phyloP scores from a whole-genome alignment of 2,113 vertebrate species.

The Vidua macroura region DNA sequence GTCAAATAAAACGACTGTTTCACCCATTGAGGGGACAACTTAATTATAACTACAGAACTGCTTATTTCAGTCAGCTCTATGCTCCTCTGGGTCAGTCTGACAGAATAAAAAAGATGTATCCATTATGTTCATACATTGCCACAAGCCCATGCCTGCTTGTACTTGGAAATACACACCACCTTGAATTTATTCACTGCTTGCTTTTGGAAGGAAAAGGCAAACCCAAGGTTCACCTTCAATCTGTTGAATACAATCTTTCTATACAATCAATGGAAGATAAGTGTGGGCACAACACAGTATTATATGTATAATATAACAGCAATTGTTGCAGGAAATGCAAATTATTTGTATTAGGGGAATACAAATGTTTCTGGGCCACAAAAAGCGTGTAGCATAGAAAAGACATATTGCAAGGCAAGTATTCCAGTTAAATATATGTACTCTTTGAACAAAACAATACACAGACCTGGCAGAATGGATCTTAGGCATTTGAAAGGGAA shows the following conservation, averaged over 20 bases:
- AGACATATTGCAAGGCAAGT: neutral
- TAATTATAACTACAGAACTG: neutral
- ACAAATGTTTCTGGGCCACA: neutral
- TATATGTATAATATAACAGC: neutral
- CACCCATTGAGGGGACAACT: neutral
- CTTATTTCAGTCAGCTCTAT: neutral
- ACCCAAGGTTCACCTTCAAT: neutral
- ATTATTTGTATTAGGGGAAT: neutral
- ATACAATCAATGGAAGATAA: neutral
- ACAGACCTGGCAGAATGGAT: neutral
- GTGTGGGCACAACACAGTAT: neutral
- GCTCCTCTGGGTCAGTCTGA: neutral
- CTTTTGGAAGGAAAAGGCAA: neutral
- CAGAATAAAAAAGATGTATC: neutral
- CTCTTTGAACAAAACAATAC: neutral
- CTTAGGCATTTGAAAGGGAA: constrained; percentile 15
- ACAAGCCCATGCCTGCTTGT: neutral
- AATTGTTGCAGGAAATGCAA: neutral
- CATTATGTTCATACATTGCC: neutral
- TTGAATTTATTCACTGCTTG: neutral
- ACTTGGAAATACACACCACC: neutral
- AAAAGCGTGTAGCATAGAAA: neutral
- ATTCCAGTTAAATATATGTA: neutral
- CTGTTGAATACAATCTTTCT: neutral
- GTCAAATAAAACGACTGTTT: neutral